A percentile compares a stretch with the other conserved stretches of the same genome.
These are phyloP conservation scores for Psylliodes chrysocephalus DNA, from an alignment of 2,888 invertebrate genomes.

Conservation along the genomic window DNA sequence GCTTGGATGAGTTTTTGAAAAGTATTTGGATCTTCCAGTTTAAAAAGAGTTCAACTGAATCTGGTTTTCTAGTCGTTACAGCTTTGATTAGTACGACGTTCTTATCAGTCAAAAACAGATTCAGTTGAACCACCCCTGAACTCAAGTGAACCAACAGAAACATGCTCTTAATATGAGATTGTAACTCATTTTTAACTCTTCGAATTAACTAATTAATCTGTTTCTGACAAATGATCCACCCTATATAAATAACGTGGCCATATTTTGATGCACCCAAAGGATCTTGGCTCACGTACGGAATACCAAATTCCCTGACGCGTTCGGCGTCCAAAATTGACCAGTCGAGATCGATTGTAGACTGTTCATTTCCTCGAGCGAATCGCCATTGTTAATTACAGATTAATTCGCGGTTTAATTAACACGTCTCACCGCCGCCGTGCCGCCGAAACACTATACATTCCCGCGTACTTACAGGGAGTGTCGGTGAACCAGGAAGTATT, in stretches of 20 bases:
- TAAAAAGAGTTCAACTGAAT: too few relatives aligned
- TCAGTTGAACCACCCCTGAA: too few relatives aligned
- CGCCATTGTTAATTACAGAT: constrained; percentile 26
- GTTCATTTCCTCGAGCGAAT: constrained; percentile 21
- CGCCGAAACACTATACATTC: not conserved
- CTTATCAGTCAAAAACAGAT: too few relatives aligned
- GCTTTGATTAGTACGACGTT: too few relatives aligned
- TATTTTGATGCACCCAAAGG: not conserved
- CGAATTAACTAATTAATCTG: too few relatives aligned
- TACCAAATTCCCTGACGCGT: not conserved
- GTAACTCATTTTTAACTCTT: too few relatives aligned
- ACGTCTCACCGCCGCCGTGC: constrained; percentile 20
- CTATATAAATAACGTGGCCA: not conserved
- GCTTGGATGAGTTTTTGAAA: too few relatives aligned
- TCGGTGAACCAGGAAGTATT: not conserved
- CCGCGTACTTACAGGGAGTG: not conserved
- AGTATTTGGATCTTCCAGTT: too few relatives aligned
- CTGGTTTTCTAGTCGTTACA: too few relatives aligned
- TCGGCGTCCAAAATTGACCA: constrained; percentile 18
- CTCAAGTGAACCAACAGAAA: too few relatives aligned
- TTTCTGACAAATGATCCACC: too few relatives aligned
- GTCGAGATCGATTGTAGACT: constrained; percentile 22
- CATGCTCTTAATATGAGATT: too few relatives aligned
- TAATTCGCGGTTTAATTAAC: constrained; percentile 29
- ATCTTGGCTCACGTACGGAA: constrained; percentile 14